Percentiles rank a stretch among this genome's conserved stretches.
phyloP scores from a whole-genome alignment of 2,113 vertebrate species.

The Semnornis frantzii region DNA sequence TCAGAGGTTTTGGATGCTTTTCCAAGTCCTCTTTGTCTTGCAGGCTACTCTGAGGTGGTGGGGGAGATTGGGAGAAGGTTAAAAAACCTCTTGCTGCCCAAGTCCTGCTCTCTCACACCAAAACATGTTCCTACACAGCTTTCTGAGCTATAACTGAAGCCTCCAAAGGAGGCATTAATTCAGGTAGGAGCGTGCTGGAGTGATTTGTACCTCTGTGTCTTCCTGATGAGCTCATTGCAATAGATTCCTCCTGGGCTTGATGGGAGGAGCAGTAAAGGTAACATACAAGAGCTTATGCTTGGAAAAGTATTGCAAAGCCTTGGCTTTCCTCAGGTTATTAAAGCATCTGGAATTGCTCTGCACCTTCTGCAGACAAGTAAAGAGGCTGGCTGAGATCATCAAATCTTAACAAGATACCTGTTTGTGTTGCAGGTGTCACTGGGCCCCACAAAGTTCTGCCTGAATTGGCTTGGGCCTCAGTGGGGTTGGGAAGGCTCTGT shows the following conservation, averaged over 20 bases:
- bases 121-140: background rate
- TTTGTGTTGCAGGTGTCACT: background rate
- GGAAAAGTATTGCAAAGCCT: background rate
- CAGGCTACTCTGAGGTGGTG: background rate
- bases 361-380: background rate
- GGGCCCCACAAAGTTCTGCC: background rate
- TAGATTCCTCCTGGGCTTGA: background rate
- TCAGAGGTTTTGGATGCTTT: background rate
- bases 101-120: background rate
- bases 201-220: background rate
- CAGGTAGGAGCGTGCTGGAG: background rate
- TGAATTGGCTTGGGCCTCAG: background rate
- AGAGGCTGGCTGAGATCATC: background rate
- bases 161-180: background rate
- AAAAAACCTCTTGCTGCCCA: background rate
- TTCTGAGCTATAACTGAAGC: background rate
- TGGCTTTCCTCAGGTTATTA: background rate
- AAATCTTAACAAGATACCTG: background rate
- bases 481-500: background rate
- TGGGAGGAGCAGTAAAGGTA: background rate
- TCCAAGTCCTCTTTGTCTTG: background rate
- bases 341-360: background rate
- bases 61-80: background rate
- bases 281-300: background rate
- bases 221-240: background rate